Base-by-base conservation (phyloP, 2,113 vertebrate genomes). In the Lathamus discolor region DNA sequence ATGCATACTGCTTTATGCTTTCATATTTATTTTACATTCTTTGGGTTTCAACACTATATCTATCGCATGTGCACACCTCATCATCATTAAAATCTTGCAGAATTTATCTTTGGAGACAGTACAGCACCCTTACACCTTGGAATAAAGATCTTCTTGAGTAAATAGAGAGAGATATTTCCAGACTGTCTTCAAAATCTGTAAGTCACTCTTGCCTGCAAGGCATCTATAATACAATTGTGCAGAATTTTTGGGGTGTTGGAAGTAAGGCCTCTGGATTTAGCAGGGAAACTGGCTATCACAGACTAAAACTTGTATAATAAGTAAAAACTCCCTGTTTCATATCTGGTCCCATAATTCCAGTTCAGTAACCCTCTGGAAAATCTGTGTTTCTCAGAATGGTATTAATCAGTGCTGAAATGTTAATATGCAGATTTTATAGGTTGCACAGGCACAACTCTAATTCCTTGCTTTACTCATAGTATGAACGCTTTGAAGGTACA, bases 11-110 rank as follows among this genome's bases (percentile, higher is more conserved):
- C 5, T 72, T 62, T 59, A 46, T 67, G 29, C 4, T 74, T 75
- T 79, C 19, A 6, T 67, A 33, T 74, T 87, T 77, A n/a, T 51
- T 19, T 70, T 25, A 62, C 7, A 7, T 66, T 62, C 8, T 39
- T 86, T 48, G 8, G 63, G 57, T 62, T 86, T 86, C 2, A 2
- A 31, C 17, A 57, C 43, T 8, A n/a, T 59, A 15, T 33, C 27
- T 17, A 44, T 52, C 0, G 0, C 61, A 29, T 31, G 14, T 27
- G 28, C 44, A 49, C 18, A 51, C 4, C 25, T 33, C 31, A 41
- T 46, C 31, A 61, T 18, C 18, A 41, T 25, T 39, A 54, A 81
- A 74, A 72, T 49, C 52, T 44, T 28, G 63, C 39, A 48, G 22
- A 39, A 59, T 74, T 78, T 79, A 48, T 29, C 35, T 81, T 51